Percentiles rank a stretch among this genome's conserved stretches.
Conservation (phyloP, 2,888 invertebrate genomes). For the Alcis repandata region DNA sequence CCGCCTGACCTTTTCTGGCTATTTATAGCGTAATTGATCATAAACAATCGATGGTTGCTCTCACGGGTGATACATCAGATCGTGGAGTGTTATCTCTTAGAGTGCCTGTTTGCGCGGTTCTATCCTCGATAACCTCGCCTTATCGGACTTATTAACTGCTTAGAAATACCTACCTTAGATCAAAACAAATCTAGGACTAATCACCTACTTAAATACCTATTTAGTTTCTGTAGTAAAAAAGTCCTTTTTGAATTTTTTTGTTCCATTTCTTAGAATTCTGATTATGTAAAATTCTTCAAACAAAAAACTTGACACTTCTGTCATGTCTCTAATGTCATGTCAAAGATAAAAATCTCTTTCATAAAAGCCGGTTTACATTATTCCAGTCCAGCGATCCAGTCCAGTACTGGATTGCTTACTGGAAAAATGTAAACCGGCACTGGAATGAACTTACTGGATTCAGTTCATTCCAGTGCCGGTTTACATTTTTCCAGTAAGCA, state of each 20-base stretch:
- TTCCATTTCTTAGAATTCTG: not conserved
- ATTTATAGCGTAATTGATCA: slow-evolving; percentile 75
- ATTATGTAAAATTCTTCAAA: not conserved
- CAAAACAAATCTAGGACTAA: slow-evolving; percentile 6
- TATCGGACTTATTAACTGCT: slow-evolving; percentile 13
- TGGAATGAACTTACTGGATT: no score
- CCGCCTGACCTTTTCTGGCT: slow-evolving; percentile 80
- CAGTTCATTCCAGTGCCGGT: no score
- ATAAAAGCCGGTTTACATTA: no score
- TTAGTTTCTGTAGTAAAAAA: not conserved
- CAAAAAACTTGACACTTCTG: not conserved
- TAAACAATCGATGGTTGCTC: slow-evolving; percentile 72
- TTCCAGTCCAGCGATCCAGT: no score
- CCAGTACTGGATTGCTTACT: no score
- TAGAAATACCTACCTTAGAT: not conserved
- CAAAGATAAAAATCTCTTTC: not conserved
- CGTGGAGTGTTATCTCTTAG: slow-evolving; percentile 17
- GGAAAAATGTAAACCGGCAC: no score
- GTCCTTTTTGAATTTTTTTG: not conserved
- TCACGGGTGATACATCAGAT: slow-evolving; percentile 47
- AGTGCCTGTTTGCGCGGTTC: slow-evolving; percentile 9
- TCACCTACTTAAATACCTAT: not conserved
- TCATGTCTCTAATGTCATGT: not conserved
- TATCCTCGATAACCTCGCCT: slow-evolving; percentile 36
- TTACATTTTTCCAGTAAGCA: no score